Evolutionary conservation across 2,797 vertebrate genomes (phyloP).

Genomic region (Taeniopygia guttata): DNA sequence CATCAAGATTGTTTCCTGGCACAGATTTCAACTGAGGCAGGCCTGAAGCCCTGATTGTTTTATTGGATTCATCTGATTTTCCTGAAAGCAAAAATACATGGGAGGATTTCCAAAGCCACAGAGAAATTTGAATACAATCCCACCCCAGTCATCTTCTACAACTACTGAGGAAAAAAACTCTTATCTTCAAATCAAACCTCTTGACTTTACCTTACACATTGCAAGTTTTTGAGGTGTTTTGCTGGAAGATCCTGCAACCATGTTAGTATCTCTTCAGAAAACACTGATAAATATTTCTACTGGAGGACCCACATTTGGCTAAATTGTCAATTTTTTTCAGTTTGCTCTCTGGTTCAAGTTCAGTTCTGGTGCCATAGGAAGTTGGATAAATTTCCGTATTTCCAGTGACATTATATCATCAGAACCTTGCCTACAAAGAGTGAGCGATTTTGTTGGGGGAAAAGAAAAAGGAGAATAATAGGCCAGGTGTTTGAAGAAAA

Average conservation of each 20-base stretch:
- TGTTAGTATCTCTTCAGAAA: not conserved
- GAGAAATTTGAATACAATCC: not conserved
- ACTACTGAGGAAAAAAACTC: not conserved
- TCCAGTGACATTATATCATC: constrained; percentile 57
- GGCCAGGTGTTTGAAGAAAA: constrained; percentile 73
- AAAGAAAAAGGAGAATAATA: constrained; percentile 41
- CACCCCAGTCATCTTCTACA: not conserved
- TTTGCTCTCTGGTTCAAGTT: not conserved
- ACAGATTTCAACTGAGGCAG: not conserved
- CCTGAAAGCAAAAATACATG: not conserved
- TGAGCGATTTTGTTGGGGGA: constrained; percentile 20
- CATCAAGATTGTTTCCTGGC: not conserved
- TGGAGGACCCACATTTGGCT: not conserved
- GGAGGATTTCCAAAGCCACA: not conserved
- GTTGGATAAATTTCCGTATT: constrained; percentile 23
- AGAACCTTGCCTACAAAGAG: constrained; percentile 56
- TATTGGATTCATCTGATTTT: not conserved
- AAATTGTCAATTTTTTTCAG: not conserved
- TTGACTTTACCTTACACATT: not conserved
- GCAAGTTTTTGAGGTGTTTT: not conserved
- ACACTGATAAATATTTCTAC: not conserved
- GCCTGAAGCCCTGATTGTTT: not conserved
- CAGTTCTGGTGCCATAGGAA: not conserved
- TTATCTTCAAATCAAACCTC: not conserved
- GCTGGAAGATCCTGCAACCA: not conserved